Percentiles rank a stretch among this genome's conserved stretches.
phyloP scores from a whole-genome alignment of 2,113 vertebrate genomes.

The Percina caprodes region DNA sequence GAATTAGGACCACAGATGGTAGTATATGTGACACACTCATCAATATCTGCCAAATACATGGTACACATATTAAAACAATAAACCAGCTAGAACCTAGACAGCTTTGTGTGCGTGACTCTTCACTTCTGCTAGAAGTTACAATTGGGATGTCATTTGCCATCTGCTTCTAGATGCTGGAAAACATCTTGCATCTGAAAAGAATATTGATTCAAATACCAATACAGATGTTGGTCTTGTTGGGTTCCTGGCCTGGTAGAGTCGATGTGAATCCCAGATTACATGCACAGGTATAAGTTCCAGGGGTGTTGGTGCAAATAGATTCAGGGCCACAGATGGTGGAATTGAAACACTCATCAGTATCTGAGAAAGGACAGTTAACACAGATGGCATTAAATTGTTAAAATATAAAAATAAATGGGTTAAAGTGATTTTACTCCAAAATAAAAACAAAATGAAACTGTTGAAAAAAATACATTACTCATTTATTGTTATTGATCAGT shows the following conservation, averaged over 20 bases:
- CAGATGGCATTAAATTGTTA: background rate
- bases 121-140: background rate
- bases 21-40: constrained; percentile 53
- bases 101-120: background rate
- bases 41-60: constrained; percentile 56
- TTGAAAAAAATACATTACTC: background rate
- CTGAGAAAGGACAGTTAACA: constrained; percentile 39
- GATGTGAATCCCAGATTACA: constrained; percentile 40
- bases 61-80: background rate
- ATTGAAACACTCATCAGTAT: constrained; percentile 65
- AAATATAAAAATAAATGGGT: background rate
- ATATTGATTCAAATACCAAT: constrained; percentile 37
- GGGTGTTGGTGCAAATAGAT: constrained; percentile 56
- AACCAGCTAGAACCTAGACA: background rate
- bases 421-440: background rate
- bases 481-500: background rate
- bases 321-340: constrained; percentile 51
- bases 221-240: constrained; percentile 57
- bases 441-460: background rate
- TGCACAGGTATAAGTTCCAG: constrained; percentile 39
- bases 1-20: constrained; percentile 60
- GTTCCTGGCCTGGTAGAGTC: background rate
- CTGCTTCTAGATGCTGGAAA: background rate
- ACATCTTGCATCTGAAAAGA: background rate
- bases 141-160: background rate